Percentiles rank a stretch among this genome's conserved stretches.
phyloP scores from a whole-genome alignment of 2,797 vertebrate species.

The Sternarchorhynchus goeldii region DNA sequence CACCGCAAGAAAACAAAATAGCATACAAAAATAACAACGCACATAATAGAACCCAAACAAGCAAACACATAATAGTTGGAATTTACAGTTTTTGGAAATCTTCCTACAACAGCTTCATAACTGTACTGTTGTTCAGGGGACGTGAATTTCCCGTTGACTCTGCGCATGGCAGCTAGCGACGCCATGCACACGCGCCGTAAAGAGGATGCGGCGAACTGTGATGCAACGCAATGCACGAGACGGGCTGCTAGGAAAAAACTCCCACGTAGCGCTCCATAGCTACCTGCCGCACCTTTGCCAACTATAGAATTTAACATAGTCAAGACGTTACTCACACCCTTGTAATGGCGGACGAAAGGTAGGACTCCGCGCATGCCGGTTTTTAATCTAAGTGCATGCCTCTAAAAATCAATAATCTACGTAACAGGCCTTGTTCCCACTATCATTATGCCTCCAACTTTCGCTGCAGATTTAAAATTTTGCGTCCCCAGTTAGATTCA shows the following conservation, averaged over 20 bases:
- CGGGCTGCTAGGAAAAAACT: not conserved
- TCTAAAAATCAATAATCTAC: constrained; percentile 24
- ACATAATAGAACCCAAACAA: too few relatives aligned
- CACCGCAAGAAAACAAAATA: too few relatives aligned
- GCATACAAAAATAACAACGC: too few relatives aligned
- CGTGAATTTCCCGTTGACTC: constrained; percentile 17
- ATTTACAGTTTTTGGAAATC: too few relatives aligned
- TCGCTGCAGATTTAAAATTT: not conserved
- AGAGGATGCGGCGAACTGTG: constrained; percentile 28
- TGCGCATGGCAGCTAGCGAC: constrained; percentile 41
- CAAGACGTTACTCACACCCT: not conserved
- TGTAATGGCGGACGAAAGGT: constrained; percentile 44
- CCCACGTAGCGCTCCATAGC: not conserved
- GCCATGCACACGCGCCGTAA: constrained; percentile 4
- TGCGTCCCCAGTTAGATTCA: not conserved
- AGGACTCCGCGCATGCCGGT: constrained; percentile 38
- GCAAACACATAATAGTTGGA: too few relatives aligned
- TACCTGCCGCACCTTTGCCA: not conserved
- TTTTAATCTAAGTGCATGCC: constrained; percentile 2
- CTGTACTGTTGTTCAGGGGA: too few relatives aligned
- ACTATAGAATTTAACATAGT: constrained; percentile 4
- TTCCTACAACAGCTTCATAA: too few relatives aligned
- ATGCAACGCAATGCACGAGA: constrained; percentile 9
- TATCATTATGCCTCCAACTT: not conserved
- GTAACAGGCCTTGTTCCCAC: not conserved